Conservation (phyloP, 2,113 vertebrate genomes). For the Aegypius monachus region DNA sequence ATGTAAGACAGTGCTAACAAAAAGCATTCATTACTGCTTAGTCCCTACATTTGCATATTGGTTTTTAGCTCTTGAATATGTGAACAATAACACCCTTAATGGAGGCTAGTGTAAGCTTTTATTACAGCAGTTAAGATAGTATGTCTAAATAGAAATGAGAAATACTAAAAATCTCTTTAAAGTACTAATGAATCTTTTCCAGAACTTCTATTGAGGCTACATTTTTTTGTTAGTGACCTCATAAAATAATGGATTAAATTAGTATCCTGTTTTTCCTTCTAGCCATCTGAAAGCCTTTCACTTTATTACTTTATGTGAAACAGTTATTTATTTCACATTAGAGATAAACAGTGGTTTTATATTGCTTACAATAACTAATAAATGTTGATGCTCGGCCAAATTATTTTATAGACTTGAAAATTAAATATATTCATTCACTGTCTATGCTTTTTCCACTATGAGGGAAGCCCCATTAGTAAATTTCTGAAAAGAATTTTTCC, state of each 20-base stretch:
- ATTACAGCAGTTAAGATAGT: neutral
- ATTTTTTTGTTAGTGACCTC: neutral
- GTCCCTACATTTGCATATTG: neutral
- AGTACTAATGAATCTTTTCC: neutral
- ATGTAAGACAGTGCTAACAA: neutral
- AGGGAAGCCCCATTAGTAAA: neutral
- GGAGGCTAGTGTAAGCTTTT: neutral
- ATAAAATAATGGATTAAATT: neutral
- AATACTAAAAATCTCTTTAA: neutral
- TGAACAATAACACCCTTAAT: neutral
- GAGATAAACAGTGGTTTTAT: neutral
- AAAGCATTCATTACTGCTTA: neutral
- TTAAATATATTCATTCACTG: neutral
- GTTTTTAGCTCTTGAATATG: neutral
- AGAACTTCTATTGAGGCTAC: neutral
- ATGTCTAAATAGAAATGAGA: neutral
- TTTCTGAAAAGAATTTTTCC: neutral
- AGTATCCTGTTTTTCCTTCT: neutral
- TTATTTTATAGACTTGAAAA: neutral
- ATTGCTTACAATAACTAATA: neutral
- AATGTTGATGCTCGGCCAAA: neutral
- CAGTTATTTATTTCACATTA: constrained; percentile 2
- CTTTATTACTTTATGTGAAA: neutral
- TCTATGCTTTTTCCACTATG: rapidly evolving
- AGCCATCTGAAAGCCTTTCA: neutral